Base-by-base conservation (phyloP, 2,888 invertebrate species). In the Mythimna lalbum region DNA sequence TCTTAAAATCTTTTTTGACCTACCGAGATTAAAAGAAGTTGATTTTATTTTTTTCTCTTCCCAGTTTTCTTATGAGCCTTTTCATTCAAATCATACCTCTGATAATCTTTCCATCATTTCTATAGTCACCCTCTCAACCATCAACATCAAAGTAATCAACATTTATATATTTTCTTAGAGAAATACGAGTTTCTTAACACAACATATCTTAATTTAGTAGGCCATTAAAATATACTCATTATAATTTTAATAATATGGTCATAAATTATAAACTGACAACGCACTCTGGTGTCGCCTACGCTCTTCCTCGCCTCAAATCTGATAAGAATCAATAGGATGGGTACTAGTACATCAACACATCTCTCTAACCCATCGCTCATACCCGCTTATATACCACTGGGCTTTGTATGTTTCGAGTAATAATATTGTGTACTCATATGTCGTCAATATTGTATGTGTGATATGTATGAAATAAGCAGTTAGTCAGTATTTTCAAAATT, bases 191-290 rank as follows among this genome's bases (percentile, higher is more conserved):
- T 50, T 43, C n/a, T 57, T 57, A 27, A 52, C 65, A 65, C 65
- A 27, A 27, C 14, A 52, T 74, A 73, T 36, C 9, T 33, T 50
- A 23, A 59, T n/a, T 55, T 69, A n/a, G 52, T 19, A 52, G 31
- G 12, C 36, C 27, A 49, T 52, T 52, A 69, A 53, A 47, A 31
- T 9, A 53, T 23, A 7, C 39, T 67, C 17, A 71, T 63, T 49
- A 64, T 61, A 57, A 70, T 71, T 66, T 63, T 23, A 75, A 66
- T 64, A 62, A 47, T 59, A 70, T 65, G 56, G 52, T 56, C 57
- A 69, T 80, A 80, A 76, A 80, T 79, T 65, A 72, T 63, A 49
- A 57, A 60, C 27, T 64, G 80, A 65, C 64, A 33, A 33, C 76
- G 56, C 68, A 52, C 56, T 73, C 53, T 66, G 55, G 53, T 36